phyloP scores from a whole-genome alignment of 2,888 invertebrate species.

The Drosophila multiciliata region DNA sequence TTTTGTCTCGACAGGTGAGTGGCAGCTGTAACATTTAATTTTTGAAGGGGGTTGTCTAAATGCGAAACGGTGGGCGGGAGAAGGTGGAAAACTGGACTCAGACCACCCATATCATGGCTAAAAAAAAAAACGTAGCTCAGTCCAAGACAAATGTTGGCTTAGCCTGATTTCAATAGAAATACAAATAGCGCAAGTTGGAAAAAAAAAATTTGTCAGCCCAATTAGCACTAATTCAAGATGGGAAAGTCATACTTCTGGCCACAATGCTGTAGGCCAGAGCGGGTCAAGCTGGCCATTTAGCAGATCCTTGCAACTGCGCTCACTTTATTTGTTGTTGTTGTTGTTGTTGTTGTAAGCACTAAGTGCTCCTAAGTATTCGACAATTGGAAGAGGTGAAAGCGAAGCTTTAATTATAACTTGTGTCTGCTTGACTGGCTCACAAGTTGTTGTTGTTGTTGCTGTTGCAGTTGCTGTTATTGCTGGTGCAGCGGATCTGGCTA shows the following conservation, averaged over 20 bases:
- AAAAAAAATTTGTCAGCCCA: neutral
- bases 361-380: constrained; percentile 53
- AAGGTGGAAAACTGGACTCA: neutral
- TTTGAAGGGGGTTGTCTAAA: neutral
- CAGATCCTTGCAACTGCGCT: constrained; percentile 11
- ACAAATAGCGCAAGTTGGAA: neutral
- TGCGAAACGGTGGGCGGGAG: neutral
- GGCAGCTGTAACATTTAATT: constrained; percentile 14
- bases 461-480: constrained; percentile 17
- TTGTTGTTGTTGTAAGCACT: constrained; percentile 22
- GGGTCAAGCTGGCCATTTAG: neutral
- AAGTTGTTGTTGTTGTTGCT: constrained; percentile 16
- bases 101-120: constrained; percentile 21
- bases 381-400: constrained; percentile 59
- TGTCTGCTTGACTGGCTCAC: constrained; percentile 48
- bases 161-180: neutral
- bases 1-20: constrained; percentile 22
- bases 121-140: neutral
- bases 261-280: constrained; percentile 12
- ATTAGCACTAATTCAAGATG: neutral
- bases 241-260: neutral
- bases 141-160: constrained; percentile 9
- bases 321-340: neutral
- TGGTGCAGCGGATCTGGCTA: constrained; percentile 54
- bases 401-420: constrained; percentile 54